A percentile compares a stretch with the other conserved stretches of the same genome.
These are phyloP conservation scores for Ophioninae sp. DNA, from an alignment of 2,888 invertebrate genomes.

Conservation along the genomic window DNA sequence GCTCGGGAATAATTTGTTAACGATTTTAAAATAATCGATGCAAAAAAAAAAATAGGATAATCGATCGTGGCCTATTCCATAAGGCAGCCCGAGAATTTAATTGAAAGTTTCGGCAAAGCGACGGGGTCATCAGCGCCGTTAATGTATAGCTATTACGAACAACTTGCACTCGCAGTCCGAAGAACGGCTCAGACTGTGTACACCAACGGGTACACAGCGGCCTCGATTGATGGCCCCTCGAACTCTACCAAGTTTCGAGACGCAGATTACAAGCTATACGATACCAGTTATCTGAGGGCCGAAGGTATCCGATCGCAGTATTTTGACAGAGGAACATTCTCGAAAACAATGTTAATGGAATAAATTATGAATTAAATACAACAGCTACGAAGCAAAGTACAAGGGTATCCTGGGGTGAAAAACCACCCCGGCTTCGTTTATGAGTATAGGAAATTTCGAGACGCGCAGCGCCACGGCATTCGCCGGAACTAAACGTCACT, in stretches of 20 bases:
- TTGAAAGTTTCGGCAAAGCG: slow-evolving; percentile 63
- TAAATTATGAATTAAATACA: not conserved
- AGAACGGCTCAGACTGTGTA: slow-evolving; percentile 1
- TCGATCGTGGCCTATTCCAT: slow-evolving; percentile 58
- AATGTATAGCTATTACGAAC: not conserved
- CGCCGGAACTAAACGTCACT: too few relatives aligned
- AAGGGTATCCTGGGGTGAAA: not conserved
- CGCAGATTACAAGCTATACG: not conserved
- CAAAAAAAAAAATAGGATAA: slow-evolving; percentile 40
- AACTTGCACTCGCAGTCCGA: not conserved
- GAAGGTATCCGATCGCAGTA: not conserved
- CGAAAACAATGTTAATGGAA: not conserved
- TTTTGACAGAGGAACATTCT: not conserved
- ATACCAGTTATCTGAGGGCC: not conserved
- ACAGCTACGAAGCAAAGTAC: not conserved
- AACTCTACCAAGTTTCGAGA: not conserved
- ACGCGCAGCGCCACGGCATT: too few relatives aligned
- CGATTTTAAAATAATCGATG: not conserved
- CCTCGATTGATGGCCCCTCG: not conserved
- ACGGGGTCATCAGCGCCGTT: slow-evolving; percentile 27
- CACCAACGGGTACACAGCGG: not conserved
- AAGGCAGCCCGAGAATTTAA: slow-evolving; percentile 61
- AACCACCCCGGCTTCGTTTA: too few relatives aligned
- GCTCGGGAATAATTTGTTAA: too few relatives aligned
- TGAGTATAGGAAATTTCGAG: too few relatives aligned